Evolutionary conservation across 2,113 vertebrate species (phyloP).

Genomic region (Dipodomys merriami): DNA sequence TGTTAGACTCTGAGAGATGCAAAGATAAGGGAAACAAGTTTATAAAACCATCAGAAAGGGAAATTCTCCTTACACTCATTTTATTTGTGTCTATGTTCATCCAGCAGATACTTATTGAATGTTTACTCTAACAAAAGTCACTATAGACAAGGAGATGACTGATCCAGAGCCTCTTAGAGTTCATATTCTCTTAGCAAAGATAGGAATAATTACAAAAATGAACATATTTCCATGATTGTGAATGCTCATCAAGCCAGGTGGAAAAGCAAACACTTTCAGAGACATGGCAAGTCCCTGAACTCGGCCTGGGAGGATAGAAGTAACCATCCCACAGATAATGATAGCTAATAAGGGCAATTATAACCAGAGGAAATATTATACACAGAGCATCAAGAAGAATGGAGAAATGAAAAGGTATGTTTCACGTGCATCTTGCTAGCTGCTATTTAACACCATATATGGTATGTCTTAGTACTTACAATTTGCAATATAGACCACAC

Average conservation of each 20-base stretch:
- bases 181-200: neutral
- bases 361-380: neutral
- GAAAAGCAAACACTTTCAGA: neutral
- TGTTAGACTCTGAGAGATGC: neutral
- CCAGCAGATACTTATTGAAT: neutral
- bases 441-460: neutral
- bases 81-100: neutral
- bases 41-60: neutral
- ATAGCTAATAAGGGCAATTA: neutral
- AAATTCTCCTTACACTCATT: neutral
- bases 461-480: neutral
- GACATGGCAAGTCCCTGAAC: neutral
- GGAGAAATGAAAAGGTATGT: neutral
- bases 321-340: neutral
- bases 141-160: neutral
- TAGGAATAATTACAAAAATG: neutral
- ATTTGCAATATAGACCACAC: neutral
- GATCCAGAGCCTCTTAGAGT: neutral
- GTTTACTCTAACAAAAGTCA: neutral
- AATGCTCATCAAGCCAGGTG: neutral
- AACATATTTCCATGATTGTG: neutral
- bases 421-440: neutral
- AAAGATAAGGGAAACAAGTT: neutral
- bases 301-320: neutral
- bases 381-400: neutral